Evolutionary conservation across 2,113 vertebrate genomes (phyloP).

Genomic region (Dasyurus viverrinus): DNA sequence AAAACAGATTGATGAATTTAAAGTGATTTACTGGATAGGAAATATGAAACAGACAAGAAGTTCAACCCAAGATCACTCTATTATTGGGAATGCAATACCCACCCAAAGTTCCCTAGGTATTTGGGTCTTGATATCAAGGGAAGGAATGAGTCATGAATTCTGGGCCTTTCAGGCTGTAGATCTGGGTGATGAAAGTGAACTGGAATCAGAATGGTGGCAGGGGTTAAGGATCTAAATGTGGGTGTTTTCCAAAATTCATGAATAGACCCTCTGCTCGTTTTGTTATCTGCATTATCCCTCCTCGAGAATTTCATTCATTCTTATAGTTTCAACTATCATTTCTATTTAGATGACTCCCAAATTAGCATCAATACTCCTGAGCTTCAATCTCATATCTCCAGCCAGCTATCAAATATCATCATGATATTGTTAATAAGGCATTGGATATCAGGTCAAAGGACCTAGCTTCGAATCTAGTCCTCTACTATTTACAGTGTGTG

Average conservation of each 20-base stretch:
- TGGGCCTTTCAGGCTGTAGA: not conserved
- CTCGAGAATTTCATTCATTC: not conserved
- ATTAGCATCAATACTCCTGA: not conserved
- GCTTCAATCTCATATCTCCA: not conserved
- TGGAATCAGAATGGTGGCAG: not conserved
- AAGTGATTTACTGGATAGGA: not conserved
- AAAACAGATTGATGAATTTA: not conserved
- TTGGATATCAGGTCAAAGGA: not conserved
- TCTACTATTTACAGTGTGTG: not conserved
- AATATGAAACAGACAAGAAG: not conserved
- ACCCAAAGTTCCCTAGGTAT: not conserved
- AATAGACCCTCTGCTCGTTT: not conserved
- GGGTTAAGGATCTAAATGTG: not conserved
- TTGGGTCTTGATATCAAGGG: not conserved
- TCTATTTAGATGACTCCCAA: not conserved
- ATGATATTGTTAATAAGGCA: not conserved
- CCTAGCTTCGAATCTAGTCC: not conserved
- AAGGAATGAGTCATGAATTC: not conserved
- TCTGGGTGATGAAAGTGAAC: not conserved
- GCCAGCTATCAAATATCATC: not conserved
- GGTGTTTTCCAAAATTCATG: not conserved
- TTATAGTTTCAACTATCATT: not conserved
- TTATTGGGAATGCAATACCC: conserved; percentile 5
- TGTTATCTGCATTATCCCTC: not conserved
- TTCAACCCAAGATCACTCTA: not conserved